Percentiles rank a stretch among this genome's conserved stretches.
These are phyloP conservation scores for Terrapene triunguis DNA, from an alignment of 2,113 vertebrate genomes.

Conservation along the genomic window DNA sequence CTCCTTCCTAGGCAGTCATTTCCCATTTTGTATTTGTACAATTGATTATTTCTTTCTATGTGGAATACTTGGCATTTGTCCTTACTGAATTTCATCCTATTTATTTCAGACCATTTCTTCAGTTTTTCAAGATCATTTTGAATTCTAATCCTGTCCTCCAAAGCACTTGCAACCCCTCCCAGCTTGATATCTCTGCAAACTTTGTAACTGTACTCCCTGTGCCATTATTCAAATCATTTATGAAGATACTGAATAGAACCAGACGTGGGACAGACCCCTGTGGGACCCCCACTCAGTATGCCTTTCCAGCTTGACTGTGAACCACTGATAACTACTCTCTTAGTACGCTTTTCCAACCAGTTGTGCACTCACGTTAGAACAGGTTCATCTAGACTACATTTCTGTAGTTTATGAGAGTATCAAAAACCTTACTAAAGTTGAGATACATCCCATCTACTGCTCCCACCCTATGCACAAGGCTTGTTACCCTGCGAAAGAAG, in stretches of 20 bases:
- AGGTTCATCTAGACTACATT: not conserved
- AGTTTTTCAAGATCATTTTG: not conserved
- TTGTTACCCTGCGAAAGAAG: not conserved
- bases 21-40: too few species aligned
- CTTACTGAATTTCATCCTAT: not conserved
- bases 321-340: not conserved
- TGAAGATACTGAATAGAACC: not conserved
- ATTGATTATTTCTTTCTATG: too few species aligned
- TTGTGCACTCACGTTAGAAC: not conserved
- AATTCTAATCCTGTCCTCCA: not conserved
- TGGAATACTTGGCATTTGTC: not conserved
- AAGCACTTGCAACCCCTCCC: not conserved
- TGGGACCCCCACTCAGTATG: too few species aligned
- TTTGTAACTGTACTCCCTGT: not conserved
- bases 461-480: not conserved
- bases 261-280: not conserved
- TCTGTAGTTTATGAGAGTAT: too few species aligned
- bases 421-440: not conserved
- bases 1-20: too few species aligned
- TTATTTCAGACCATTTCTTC: not conserved
- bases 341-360: not conserved
- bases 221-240: not conserved
- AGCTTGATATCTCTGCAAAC: not conserved
- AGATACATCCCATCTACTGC: not conserved
- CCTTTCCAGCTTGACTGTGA: too few species aligned